Conservation (phyloP, 2,797 vertebrate genomes). For the Oreortyx pictus region DNA sequence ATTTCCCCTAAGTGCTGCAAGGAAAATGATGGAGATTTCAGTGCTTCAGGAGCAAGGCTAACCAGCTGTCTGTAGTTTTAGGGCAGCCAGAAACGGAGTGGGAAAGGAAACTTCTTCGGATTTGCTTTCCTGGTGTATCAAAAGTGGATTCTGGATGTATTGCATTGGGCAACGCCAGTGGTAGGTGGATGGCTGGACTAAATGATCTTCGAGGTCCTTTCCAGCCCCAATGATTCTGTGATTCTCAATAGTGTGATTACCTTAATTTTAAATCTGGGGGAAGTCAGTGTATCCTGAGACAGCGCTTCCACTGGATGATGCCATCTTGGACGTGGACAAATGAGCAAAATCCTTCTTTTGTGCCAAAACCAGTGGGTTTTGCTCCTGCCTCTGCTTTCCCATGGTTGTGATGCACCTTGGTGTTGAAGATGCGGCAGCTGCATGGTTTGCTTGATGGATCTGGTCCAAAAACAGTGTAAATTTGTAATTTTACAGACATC, state of each 20-base stretch:
- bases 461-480: not conserved
- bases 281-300: fast-evolving
- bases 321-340: not conserved
- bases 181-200: too few species aligned
- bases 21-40: not conserved
- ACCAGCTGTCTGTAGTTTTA: not conserved
- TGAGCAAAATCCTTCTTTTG: not conserved
- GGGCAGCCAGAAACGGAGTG: not conserved
- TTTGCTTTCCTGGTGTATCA: not conserved
- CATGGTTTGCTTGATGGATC: not conserved
- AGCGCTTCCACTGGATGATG: not conserved
- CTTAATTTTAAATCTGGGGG: not conserved
- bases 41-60: not conserved
- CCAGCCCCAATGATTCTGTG: too few species aligned
- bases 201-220: too few species aligned
- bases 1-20: not conserved
- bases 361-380: fast-evolving
- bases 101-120: not conserved
- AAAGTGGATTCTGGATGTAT: not conserved
- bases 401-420: not conserved
- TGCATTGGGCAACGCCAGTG: too few species aligned
- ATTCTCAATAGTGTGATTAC: not conserved
- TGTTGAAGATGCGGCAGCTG: not conserved
- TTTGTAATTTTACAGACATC: not conserved
- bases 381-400: not conserved